A percentile compares a stretch with the other conserved stretches of the same genome.
Evolutionary conservation across 2,113 vertebrate species (phyloP).

Genomic region (Eudorcas thomsonii): DNA sequence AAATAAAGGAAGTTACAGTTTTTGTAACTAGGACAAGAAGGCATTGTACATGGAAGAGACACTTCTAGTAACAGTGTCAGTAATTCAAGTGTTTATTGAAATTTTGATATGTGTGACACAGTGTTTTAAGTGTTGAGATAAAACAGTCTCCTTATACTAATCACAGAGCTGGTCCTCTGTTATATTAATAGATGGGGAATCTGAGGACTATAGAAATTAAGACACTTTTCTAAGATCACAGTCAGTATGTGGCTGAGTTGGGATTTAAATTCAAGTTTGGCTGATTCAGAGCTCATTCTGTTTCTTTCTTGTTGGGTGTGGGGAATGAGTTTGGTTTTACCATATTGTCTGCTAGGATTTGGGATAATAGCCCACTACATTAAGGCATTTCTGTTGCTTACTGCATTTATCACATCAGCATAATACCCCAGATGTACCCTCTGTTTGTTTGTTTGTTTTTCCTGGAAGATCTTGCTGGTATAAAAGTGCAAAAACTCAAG

Average conservation of each 20-base stretch:
- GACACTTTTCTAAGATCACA: not conserved
- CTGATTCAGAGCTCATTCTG: not conserved
- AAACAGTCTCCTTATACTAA: not conserved
- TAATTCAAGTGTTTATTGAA: slow-evolving; percentile 6
- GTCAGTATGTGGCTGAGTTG: not conserved
- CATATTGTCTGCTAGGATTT: not conserved
- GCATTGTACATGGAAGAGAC: not conserved
- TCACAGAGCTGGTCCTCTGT: not conserved
- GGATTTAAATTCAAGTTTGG: not conserved
- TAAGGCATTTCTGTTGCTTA: not conserved
- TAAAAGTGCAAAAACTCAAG: not conserved
- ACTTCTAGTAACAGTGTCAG: not conserved
- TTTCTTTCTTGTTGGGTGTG: not conserved
- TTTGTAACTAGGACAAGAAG: not conserved
- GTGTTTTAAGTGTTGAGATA: not conserved
- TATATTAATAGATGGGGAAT: not conserved
- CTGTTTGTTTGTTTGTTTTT: not conserved
- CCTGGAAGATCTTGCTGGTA: not conserved
- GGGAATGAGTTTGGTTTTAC: slow-evolving; percentile 15
- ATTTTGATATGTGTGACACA: not conserved
- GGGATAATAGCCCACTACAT: not conserved
- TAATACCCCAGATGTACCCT: not conserved
- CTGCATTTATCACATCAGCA: not conserved
- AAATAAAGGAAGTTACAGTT: not conserved
- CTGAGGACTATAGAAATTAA: not conserved